phyloP scores from a whole-genome alignment of 2,113 vertebrate genomes.

The Peromyscus californicus region DNA sequence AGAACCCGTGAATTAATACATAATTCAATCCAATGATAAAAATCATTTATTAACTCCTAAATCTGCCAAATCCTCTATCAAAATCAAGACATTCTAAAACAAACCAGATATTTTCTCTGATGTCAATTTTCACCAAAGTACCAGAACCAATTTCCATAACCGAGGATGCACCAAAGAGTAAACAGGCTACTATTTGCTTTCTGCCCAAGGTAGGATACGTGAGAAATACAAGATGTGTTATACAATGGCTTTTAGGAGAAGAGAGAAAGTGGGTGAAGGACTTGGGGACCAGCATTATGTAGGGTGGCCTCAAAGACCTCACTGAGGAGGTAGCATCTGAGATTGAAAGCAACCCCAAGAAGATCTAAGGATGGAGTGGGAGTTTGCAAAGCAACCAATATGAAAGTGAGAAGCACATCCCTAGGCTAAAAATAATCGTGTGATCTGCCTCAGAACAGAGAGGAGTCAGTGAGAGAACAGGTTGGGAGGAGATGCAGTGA shows the following conservation, averaged over 20 bases:
- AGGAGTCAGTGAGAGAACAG: background rate
- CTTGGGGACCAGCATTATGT: background rate
- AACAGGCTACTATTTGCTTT: background rate
- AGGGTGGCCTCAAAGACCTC: background rate
- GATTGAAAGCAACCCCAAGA: background rate
- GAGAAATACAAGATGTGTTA: slow-evolving; percentile 1
- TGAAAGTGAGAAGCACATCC: background rate
- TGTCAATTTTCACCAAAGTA: background rate
- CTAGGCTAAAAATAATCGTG: background rate
- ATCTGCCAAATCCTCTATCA: background rate
- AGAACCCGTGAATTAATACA: background rate
- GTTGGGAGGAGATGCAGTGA: too few species aligned
- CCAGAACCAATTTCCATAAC: background rate
- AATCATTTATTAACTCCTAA: background rate
- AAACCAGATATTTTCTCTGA: background rate
- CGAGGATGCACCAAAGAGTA: background rate
- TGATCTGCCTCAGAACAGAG: background rate
- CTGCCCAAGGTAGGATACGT: background rate
- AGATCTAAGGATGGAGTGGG: background rate
- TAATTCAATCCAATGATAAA: background rate
- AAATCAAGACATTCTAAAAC: background rate
- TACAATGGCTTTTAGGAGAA: background rate
- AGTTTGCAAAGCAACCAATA: background rate
- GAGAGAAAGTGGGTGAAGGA: background rate
- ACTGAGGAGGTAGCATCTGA: background rate